Evolutionary conservation across 2,888 invertebrate species (phyloP), one percentile per base, ranked within the genome.

Genomic region (Agrotis exclamationis): DNA sequence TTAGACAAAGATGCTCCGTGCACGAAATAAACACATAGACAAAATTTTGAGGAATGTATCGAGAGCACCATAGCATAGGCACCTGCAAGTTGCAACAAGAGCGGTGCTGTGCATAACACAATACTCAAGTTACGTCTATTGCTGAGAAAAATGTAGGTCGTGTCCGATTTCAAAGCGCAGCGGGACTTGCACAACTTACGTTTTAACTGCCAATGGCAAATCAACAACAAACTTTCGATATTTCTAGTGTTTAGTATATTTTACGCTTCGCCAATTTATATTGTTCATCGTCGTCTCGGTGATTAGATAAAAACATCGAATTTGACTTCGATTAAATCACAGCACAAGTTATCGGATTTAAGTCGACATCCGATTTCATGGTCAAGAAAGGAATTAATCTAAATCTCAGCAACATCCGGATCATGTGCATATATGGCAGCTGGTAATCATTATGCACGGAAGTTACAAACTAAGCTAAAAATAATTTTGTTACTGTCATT

Each of bases 121-220:
- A 87, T 86, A 85, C 88, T 94, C 93, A 90, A 87, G 91, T 94
- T 93, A 93, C 93, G 86, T 87, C 86, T 89, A 90, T 91, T 88
- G 88, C 92, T 90, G 56, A 91, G 92, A 93, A 94, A 92, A 93
- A 95, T 94, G 94, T 93, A 88, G 92, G 92, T 89, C 92, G 93
- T 87, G 87, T 94, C 91, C 86, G 89, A 93, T 94, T 93, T 93
- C 94, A 94, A 93, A 92, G 92, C 86, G 88, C 89, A 88, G 89
- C 87, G 89, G 88, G 89, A 91, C 89, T 91, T 92, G 90, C 93
- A 92, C 89, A 91, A 92, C 88, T 78, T 83, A 81, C n/a, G 80
- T 69, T 83, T 80, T 71, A 77, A 82, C 84, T 84, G 88, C 80
- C 85, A 84, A 85, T 86, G 80, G 83, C 83, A 85, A 86, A 85